These are phyloP conservation scores for Epinephelus moara DNA, from an alignment of 2,113 vertebrate species.

Conservation along the genomic window DNA sequence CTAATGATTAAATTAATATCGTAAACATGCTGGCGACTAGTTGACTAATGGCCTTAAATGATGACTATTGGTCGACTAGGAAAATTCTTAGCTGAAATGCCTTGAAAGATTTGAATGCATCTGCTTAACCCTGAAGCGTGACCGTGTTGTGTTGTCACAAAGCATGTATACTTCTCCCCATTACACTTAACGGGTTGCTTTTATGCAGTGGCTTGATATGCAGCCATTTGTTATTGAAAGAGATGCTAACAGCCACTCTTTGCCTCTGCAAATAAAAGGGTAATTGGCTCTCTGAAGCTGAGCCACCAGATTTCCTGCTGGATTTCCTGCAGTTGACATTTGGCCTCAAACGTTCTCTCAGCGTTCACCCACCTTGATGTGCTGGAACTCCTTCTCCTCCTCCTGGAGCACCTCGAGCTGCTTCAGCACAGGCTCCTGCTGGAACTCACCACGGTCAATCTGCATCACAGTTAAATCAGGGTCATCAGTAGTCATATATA, in stretches of 20 bases:
- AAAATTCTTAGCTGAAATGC: too few relatives aligned
- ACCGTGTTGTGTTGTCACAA: neutral
- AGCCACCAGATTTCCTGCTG: neutral
- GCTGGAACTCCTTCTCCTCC: slow-evolving; percentile 15
- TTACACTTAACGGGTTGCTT: neutral
- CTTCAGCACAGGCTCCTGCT: slow-evolving; percentile 16
- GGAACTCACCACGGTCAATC: slow-evolving; percentile 8
- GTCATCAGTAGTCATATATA: neutral
- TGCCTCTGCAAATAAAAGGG: neutral
- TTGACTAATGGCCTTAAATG: too few relatives aligned
- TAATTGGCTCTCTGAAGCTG: neutral
- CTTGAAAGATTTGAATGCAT: too few relatives aligned
- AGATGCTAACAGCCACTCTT: neutral
- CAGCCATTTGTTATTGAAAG: neutral
- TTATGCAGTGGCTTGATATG: neutral
- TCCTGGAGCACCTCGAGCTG: neutral
- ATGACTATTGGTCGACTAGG: too few relatives aligned
- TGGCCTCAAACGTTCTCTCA: neutral
- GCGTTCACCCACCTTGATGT: slow-evolving; percentile 10
- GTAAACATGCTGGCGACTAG: too few relatives aligned
- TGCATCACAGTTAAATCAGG: neutral
- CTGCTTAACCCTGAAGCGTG: too few relatives aligned
- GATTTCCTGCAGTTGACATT: neutral
- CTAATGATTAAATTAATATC: too few relatives aligned
- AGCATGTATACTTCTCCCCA: neutral